A percentile compares a stretch with the other conserved stretches of the same genome.
These are phyloP conservation scores for Blennius ocellaris DNA, from an alignment of 2,113 vertebrate genomes.

Conservation along the genomic window DNA sequence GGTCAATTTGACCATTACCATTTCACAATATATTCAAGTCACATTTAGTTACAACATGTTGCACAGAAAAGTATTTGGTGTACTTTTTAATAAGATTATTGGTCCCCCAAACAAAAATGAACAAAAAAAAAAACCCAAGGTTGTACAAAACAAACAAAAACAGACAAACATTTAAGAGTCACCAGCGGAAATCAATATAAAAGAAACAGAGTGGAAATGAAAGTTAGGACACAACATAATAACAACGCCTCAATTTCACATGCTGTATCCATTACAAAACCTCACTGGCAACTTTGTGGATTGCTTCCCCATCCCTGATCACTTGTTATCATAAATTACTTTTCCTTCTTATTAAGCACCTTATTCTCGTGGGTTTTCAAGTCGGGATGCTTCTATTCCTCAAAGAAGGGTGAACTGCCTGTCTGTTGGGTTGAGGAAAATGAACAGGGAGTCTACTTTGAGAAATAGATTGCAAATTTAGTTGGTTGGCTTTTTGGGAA, in stretches of 20 bases:
- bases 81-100: conserved; percentile 76
- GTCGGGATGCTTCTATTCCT: conserved; percentile 81
- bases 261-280: conserved; percentile 77
- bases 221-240: conserved; percentile 75
- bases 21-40: conserved; percentile 85
- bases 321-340: conserved; percentile 82
- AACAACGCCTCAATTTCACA: conserved; percentile 80
- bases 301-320: conserved; percentile 82
- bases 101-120: conserved; percentile 71
- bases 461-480: conserved; percentile 82
- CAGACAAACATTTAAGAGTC: conserved; percentile 75
- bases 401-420: conserved; percentile 79
- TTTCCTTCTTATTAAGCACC: conserved; percentile 83
- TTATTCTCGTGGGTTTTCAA: conserved; percentile 82
- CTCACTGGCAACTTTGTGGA: conserved; percentile 76
- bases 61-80: conserved; percentile 70
- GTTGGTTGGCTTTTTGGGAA: conserved; percentile 68
- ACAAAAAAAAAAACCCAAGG: conserved; percentile 64
- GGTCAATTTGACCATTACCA: conserved; percentile 78
- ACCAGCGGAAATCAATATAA: conserved; percentile 76
- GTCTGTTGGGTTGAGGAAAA: conserved; percentile 63
- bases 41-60: conserved; percentile 80
- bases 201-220: conserved; percentile 72
- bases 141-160: conserved; percentile 75
- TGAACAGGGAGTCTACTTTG: conserved; percentile 77